phyloP scores from a whole-genome alignment of 1,140 invertebrate species.

The Caenorhabditis inopinata region DNA sequence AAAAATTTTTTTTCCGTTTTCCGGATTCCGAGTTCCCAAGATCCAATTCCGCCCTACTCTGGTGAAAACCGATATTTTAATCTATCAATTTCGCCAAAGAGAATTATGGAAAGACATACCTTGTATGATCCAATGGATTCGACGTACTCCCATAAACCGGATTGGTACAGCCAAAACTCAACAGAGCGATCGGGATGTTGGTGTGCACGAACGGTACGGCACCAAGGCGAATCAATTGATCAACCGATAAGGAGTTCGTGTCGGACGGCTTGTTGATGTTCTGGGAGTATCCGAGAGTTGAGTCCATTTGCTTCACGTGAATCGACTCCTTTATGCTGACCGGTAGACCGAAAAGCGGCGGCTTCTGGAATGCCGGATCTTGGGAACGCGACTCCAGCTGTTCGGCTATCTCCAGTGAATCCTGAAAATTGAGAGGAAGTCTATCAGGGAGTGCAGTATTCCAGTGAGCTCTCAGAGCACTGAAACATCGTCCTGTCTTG shows the following conservation, averaged over 20 bases:
- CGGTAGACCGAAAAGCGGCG: slow-evolving; percentile 61
- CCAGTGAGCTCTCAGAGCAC: no score
- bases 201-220: slow-evolving; percentile 69
- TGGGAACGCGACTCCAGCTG: neutral
- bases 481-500: no score
- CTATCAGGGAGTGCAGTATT: no score
- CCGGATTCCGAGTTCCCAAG: no score
- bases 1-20: no score
- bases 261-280: slow-evolving; percentile 6
- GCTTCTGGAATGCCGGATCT: slow-evolving; percentile 47
- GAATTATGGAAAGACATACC: neutral
- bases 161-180: slow-evolving; percentile 65
- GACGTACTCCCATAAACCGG: slow-evolving; percentile 62
- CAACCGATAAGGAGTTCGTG: slow-evolving; percentile 3
- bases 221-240: slow-evolving; percentile 50
- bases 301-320: slow-evolving; percentile 49
- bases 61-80: neutral
- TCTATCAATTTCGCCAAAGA: neutral
- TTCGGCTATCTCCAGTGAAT: neutral
- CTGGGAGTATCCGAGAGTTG: neutral
- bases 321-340: slow-evolving; percentile 66
- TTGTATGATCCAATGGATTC: slow-evolving; percentile 54
- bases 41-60: no score
- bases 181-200: slow-evolving; percentile 68
- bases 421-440: neutral